Evolutionary conservation across 1,140 invertebrate species (phyloP).

Genomic region (Drosophila lowei): DNA sequence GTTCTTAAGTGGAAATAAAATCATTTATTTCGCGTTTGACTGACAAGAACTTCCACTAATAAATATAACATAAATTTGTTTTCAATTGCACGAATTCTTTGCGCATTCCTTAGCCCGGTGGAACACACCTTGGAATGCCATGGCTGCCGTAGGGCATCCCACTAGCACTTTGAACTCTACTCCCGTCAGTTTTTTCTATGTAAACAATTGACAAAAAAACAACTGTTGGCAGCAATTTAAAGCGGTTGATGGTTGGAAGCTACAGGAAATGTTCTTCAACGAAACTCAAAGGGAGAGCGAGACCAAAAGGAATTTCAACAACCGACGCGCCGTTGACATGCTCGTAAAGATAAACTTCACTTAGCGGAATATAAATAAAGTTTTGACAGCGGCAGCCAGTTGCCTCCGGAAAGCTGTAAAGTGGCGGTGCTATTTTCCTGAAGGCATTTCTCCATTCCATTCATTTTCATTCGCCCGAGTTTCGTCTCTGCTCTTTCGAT

Average conservation of each 20-base stretch:
- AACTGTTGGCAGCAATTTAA: conserved; percentile 42
- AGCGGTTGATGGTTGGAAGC: conserved; percentile 37
- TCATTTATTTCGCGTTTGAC: no score
- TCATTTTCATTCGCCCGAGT: conserved; percentile 27
- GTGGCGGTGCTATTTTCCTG: conserved; percentile 51
- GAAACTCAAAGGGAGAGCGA: conserved; percentile 28
- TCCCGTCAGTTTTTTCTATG: conserved; percentile 22
- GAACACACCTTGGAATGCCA: conserved; percentile 55
- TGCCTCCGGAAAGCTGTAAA: conserved; percentile 31
- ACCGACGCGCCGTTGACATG: conserved; percentile 61
- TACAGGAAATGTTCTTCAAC: conserved; percentile 45
- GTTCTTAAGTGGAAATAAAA: no score
- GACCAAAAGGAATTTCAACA: conserved; percentile 1
- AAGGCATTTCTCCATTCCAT: conserved; percentile 45
- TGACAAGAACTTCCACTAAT: conserved; percentile 12
- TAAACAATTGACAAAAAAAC: conserved; percentile 51
- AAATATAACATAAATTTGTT: conserved; percentile 16
- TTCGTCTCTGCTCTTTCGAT: conserved; percentile 24
- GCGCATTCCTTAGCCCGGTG: conserved; percentile 22
- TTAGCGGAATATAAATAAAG: conserved; percentile 77
- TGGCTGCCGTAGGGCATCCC: conserved; percentile 18
- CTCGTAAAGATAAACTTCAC: conserved; percentile 78
- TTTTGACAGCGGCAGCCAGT: conserved; percentile 63
- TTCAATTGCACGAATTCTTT: conserved; percentile 18
- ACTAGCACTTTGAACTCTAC: conserved; percentile 3